phyloP scores from a whole-genome alignment of 37 sponge, comb jelly and placozoan genomes.

The Spongilla lacustris region DNA sequence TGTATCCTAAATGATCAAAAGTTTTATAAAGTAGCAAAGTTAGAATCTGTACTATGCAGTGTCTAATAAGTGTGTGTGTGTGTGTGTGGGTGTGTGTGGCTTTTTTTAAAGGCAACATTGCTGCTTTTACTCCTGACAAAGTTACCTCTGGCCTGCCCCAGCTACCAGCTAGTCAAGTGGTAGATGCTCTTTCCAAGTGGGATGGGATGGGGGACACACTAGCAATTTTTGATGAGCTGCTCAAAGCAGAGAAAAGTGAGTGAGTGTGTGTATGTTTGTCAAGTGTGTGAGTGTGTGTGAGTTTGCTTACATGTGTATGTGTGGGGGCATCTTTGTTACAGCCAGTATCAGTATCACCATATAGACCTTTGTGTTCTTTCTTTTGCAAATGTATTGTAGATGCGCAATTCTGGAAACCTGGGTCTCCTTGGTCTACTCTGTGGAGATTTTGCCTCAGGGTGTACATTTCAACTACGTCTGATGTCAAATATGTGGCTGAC shows the following conservation, averaged over 20 bases:
- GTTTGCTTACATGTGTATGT: not conserved
- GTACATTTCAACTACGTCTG: conserved; percentile 42
- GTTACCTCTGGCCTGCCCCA: conserved; percentile 17
- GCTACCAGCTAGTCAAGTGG: conserved; percentile 35
- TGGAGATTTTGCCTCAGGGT: conserved; percentile 55
- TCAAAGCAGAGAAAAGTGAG: conserved; percentile 32
- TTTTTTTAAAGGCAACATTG: not conserved
- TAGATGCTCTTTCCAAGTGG: conserved; percentile 48
- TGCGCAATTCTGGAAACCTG: conserved; percentile 34
- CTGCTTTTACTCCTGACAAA: not conserved
- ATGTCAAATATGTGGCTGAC: not conserved
- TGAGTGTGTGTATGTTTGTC: not conserved
- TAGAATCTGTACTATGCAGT: too few species aligned
- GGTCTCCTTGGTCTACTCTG: conserved; percentile 37
- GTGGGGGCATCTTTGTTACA: too few species aligned
- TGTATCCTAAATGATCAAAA: too few species aligned
- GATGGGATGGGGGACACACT: conserved; percentile 58
- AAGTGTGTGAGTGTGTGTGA: not conserved
- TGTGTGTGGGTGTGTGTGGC: not conserved
- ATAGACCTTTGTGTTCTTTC: too few species aligned
- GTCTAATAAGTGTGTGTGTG: not conserved
- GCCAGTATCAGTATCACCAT: too few species aligned
- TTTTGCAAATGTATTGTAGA: not conserved
- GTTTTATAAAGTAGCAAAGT: too few species aligned
- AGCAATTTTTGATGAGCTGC: conserved; percentile 41